A percentile compares a stretch with the other conserved stretches of the same genome.
Conservation (phyloP, 2,797 vertebrate genomes). For the Thaleichthys pacificus region DNA sequence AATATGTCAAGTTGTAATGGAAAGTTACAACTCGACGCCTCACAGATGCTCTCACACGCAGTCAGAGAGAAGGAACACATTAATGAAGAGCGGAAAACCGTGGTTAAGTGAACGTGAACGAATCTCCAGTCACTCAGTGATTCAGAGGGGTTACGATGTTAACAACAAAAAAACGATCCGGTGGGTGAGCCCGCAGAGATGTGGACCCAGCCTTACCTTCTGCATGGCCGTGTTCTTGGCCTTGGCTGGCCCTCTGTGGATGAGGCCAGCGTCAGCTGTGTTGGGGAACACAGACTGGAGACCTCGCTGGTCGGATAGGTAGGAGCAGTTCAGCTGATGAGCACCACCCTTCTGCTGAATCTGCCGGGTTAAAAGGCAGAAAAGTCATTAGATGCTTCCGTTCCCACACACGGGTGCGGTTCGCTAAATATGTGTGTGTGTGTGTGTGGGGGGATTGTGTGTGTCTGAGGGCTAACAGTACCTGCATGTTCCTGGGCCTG, state of each 20-base stretch:
- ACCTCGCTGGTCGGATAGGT: conserved; percentile 69
- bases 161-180: too few species aligned
- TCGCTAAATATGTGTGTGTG: too few species aligned
- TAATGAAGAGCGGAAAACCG: conserved; percentile 49
- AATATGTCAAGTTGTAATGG: conserved; percentile 24
- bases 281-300: conserved; percentile 69
- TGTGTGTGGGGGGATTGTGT: too few species aligned
- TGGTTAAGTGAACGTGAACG: conserved; percentile 44
- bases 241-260: conserved; percentile 62
- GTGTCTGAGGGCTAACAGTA: conserved; percentile 60
- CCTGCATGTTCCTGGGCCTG: conserved; percentile 80
- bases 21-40: conserved; percentile 36
- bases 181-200: conserved; percentile 6
- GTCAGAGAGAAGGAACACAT: conserved; percentile 53
- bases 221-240: conserved; percentile 69
- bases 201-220: conserved; percentile 61
- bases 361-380: conserved; percentile 27
- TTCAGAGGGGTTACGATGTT: conserved; percentile 10
- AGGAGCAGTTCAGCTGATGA: conserved; percentile 62
- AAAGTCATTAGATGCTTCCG: background rate
- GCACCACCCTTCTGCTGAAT: conserved; percentile 67
- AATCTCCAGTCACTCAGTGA: conserved; percentile 12
- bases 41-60: conserved; percentile 27
- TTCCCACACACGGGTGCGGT: too few species aligned
- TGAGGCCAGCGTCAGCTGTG: conserved; percentile 64